phyloP scores from a whole-genome alignment of 2,888 invertebrate species.

The Blera fallax region DNA sequence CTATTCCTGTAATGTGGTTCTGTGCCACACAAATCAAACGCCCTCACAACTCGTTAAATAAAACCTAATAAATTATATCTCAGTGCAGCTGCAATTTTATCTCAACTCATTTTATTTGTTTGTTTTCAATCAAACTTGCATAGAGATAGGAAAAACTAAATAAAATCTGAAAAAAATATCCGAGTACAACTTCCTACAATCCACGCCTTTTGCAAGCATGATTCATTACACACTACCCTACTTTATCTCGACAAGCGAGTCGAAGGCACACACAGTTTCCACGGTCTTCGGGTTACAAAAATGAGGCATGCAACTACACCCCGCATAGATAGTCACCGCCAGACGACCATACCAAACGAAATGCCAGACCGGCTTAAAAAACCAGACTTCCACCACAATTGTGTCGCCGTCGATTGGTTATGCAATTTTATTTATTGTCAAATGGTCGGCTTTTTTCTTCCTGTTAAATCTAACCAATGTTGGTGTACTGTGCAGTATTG shows the following conservation, averaged over 20 bases:
- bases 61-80: background rate
- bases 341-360: conserved; percentile 17
- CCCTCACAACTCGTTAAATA: background rate
- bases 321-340: conserved; percentile 23
- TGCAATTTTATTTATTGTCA: conserved; percentile 58
- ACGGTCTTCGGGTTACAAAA: conserved; percentile 40
- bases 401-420: conserved; percentile 19
- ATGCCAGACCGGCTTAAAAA: conserved; percentile 52
- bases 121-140: background rate
- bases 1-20: background rate
- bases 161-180: background rate
- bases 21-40: background rate
- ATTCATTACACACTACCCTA: conserved; percentile 55
- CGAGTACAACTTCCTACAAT: conserved; percentile 33
- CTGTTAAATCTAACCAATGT: conserved; percentile 36
- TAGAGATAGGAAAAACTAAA: background rate
- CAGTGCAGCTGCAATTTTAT: background rate
- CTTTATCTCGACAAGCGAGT: conserved; percentile 25
- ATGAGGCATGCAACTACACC: background rate
- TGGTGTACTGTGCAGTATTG: conserved; percentile 3
- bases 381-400: conserved; percentile 22
- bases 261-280: conserved; percentile 11
- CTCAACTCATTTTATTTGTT: background rate
- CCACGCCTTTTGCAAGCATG: conserved; percentile 15
- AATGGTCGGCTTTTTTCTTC: conserved; percentile 46